Conservation (phyloP, 2,113 vertebrate genomes). For the Gobius niger region DNA sequence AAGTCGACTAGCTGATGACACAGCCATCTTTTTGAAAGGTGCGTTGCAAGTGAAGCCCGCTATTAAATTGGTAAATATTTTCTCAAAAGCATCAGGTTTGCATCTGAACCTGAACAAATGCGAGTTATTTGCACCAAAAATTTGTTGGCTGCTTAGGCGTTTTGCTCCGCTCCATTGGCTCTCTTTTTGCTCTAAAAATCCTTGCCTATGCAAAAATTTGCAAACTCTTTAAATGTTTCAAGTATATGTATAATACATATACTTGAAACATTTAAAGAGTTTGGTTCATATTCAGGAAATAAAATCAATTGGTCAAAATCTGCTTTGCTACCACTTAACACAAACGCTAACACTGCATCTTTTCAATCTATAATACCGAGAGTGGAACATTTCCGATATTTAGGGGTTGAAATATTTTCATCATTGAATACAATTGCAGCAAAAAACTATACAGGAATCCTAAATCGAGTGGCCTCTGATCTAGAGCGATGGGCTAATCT, state of each 20-base stretch:
- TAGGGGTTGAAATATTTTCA: neutral
- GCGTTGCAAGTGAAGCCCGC: too few relatives aligned
- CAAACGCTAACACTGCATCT: neutral
- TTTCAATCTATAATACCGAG: neutral
- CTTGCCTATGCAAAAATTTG: too few relatives aligned
- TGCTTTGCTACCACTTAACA: neutral
- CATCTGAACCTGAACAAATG: too few relatives aligned
- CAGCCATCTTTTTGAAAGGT: too few relatives aligned
- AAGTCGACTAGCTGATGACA: too few relatives aligned
- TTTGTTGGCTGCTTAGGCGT: too few relatives aligned
- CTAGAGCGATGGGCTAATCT: neutral
- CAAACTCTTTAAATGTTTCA: too few relatives aligned
- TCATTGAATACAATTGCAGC: neutral
- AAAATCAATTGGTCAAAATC: neutral
- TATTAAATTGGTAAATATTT: too few relatives aligned
- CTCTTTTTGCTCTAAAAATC: too few relatives aligned
- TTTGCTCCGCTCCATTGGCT: too few relatives aligned
- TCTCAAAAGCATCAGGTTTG: too few relatives aligned
- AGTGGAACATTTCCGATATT: neutral
- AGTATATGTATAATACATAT: neutral
- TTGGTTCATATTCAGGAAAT: neutral
- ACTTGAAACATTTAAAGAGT: neutral
- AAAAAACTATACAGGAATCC: neutral
- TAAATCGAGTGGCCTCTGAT: neutral
- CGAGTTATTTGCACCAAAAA: too few relatives aligned